Evolutionary conservation across 2,888 invertebrate genomes (phyloP).

Genomic region (Eristalis tenax): DNA sequence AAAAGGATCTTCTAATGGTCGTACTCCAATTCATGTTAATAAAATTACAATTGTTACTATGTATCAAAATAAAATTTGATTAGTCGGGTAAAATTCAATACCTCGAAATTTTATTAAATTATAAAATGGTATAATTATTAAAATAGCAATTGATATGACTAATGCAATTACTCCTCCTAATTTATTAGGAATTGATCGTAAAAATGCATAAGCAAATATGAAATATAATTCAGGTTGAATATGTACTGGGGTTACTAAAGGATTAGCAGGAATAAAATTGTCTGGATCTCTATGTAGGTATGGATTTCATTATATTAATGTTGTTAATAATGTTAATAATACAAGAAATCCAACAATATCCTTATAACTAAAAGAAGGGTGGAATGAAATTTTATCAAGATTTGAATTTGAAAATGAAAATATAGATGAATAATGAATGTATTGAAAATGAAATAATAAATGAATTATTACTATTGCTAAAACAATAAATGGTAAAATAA

Average conservation of each 20-base stretch:
- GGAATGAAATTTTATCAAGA: too few species aligned
- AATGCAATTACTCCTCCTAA: constrained; percentile 84
- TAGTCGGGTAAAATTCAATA: constrained; percentile 84
- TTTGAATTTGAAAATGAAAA: constrained; percentile 86
- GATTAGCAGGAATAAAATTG: constrained; percentile 83
- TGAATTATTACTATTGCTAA: constrained; percentile 85
- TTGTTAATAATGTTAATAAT: constrained; percentile 84
- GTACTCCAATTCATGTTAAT: constrained; percentile 88
- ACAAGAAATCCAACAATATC: too few species aligned
- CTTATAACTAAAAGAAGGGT: constrained; percentile 86
- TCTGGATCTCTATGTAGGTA: constrained; percentile 85
- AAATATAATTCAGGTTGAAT: constrained; percentile 94
- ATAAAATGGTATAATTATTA: constrained; percentile 84
- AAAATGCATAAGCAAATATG: constrained; percentile 90
- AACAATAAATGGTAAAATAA: constrained; percentile 87
- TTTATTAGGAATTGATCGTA: constrained; percentile 88
- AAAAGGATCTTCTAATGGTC: constrained; percentile 86
- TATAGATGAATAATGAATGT: constrained; percentile 87
- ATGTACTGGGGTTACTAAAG: constrained; percentile 85
- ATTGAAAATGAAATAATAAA: constrained; percentile 85
- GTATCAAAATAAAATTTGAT: constrained; percentile 84
- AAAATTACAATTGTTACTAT: constrained; percentile 83
- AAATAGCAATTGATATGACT: too few species aligned
- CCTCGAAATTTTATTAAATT: constrained; percentile 84
- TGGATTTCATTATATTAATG: constrained; percentile 83